Conservation (phyloP, 2,797 vertebrate species). For the Clarias platycephalus region DNA sequence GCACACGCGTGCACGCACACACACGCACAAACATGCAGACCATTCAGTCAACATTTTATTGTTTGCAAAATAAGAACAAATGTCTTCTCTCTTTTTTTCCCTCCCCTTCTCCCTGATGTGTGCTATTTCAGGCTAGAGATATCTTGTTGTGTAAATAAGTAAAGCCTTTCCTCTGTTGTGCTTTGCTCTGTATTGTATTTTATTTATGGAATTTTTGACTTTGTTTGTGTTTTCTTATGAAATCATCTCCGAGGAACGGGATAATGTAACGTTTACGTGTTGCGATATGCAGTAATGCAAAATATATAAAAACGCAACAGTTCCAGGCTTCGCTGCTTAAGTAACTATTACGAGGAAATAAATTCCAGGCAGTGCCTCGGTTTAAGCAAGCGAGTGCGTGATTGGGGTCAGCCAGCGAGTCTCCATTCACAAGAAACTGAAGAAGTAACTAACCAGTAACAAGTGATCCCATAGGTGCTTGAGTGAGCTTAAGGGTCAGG, state of each 20-base stretch:
- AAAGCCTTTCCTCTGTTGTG: slow-evolving; percentile 38
- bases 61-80: slow-evolving; percentile 44
- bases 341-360: neutral
- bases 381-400: neutral
- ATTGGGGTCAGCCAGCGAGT: neutral
- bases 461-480: slow-evolving; percentile 7
- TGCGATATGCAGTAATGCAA: slow-evolving; percentile 8
- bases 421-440: slow-evolving; percentile 10
- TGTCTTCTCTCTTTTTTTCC: slow-evolving; percentile 1
- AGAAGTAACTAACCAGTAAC: slow-evolving; percentile 17
- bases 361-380: neutral
- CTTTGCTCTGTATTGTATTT: slow-evolving; percentile 26
- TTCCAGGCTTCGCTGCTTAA: neutral
- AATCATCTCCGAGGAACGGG: slow-evolving; percentile 31
- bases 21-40: neutral
- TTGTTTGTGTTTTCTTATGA: slow-evolving; percentile 26
- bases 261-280: slow-evolving; percentile 13
- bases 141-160: slow-evolving; percentile 51
- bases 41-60: slow-evolving; percentile 38
- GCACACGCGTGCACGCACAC: neutral
- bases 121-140: slow-evolving; percentile 44
- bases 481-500: slow-evolving; percentile 22
- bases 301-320: neutral
- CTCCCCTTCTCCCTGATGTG: neutral
- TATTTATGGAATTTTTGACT: slow-evolving; percentile 29